A percentile compares a stretch with the other conserved stretches of the same genome.
phyloP scores from a whole-genome alignment of 2,888 invertebrate genomes.

The Amphiduros pacificus region DNA sequence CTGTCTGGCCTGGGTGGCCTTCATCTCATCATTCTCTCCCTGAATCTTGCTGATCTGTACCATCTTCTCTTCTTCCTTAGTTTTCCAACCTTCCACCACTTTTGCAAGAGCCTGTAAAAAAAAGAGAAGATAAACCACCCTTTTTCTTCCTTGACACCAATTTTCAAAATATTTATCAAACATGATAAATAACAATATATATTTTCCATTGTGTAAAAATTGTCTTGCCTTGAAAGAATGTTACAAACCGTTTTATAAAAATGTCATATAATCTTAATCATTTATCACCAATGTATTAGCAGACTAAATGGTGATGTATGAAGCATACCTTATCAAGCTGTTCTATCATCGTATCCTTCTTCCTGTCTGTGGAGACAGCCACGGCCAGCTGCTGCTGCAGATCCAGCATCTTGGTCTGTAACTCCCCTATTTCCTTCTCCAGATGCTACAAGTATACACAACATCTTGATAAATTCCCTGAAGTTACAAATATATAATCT shows the following conservation, averaged over 20 bases:
- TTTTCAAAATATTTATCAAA: too few relatives aligned
- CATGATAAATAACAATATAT: too few relatives aligned
- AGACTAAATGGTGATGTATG: too few relatives aligned
- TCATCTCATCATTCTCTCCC: slow-evolving; percentile 17
- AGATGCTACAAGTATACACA: slow-evolving; percentile 46
- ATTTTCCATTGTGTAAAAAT: too few relatives aligned
- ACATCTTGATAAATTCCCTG: not conserved
- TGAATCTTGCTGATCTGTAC: slow-evolving; percentile 29
- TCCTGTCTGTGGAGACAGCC: slow-evolving; percentile 52
- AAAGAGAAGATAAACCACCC: too few relatives aligned
- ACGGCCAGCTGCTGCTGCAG: slow-evolving; percentile 54
- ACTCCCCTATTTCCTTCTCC: slow-evolving; percentile 50
- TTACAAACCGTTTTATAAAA: too few relatives aligned
- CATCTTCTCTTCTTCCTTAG: slow-evolving; percentile 47
- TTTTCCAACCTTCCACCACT: slow-evolving; percentile 54
- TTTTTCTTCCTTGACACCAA: too few relatives aligned
- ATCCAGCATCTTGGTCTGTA: slow-evolving; percentile 53
- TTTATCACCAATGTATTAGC: too few relatives aligned
- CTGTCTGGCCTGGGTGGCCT: slow-evolving; percentile 33
- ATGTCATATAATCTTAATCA: too few relatives aligned
- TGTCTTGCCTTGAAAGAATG: too few relatives aligned
- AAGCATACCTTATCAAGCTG: slow-evolving; percentile 56
- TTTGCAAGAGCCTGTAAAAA: slow-evolving; percentile 36
- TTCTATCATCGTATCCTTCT: slow-evolving; percentile 56
- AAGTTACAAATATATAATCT: not conserved